phyloP scores from a whole-genome alignment of 2,797 vertebrate species.

The Micromesistius poutassou region DNA sequence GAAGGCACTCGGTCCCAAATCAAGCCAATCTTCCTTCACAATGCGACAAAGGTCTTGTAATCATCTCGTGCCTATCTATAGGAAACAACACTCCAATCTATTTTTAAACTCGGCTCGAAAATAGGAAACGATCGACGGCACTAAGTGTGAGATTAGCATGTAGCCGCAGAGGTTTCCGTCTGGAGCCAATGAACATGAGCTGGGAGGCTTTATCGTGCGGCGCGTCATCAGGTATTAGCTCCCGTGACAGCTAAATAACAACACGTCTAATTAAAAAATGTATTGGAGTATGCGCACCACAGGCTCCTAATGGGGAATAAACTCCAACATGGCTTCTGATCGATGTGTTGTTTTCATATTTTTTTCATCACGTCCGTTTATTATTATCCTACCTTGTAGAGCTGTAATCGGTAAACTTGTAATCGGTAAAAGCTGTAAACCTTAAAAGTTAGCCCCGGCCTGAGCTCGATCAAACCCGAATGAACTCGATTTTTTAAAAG shows the following conservation, averaged over 20 bases:
- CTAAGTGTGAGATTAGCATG: not conserved
- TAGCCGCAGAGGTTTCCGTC: not conserved
- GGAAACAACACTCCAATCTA: conserved; percentile 20
- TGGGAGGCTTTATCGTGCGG: conserved; percentile 45
- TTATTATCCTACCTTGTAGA: not conserved
- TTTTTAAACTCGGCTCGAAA: not conserved
- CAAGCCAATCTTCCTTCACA: conserved; percentile 36
- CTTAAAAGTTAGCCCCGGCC: too few relatives aligned
- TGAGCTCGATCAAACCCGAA: too few relatives aligned
- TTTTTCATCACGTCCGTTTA: not conserved
- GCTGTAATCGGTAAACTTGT: too few relatives aligned
- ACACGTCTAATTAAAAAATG: conserved; percentile 71
- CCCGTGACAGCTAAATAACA: conserved; percentile 68
- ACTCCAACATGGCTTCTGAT: conserved; percentile 48
- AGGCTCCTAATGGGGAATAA: conserved; percentile 64
- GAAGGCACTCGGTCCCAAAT: conserved; percentile 8
- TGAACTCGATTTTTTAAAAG: too few relatives aligned
- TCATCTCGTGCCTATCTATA: not conserved
- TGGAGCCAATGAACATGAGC: conserved; percentile 54
- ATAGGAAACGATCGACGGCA: not conserved
- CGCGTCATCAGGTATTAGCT: conserved; percentile 45
- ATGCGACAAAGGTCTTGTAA: conserved; percentile 38
- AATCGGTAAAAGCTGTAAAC: too few relatives aligned
- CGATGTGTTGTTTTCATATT: too few relatives aligned
- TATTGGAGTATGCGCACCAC: conserved; percentile 62